Conservation (phyloP, 2,797 vertebrate genomes). For the Chelon auratus region DNA sequence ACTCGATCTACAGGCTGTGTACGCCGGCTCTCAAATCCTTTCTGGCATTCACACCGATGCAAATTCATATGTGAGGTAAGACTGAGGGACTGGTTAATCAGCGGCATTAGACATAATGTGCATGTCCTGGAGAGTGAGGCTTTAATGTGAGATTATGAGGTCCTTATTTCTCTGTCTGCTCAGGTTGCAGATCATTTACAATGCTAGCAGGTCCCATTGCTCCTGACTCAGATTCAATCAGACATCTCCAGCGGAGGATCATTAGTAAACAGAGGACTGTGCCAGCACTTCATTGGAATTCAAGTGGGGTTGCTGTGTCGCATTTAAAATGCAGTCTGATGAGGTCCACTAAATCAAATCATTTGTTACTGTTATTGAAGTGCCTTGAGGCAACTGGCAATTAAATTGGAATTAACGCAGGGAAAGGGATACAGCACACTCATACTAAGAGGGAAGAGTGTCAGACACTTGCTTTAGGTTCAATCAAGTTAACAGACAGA, state of each 20-base stretch:
- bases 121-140: constrained; percentile 72
- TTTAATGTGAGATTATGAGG: constrained; percentile 84
- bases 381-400: constrained; percentile 99
- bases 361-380: constrained; percentile 99
- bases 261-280: constrained; percentile 99
- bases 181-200: constrained; percentile 95
- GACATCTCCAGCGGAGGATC: constrained; percentile 98
- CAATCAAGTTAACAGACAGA: constrained; percentile 86
- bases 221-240: constrained; percentile 96
- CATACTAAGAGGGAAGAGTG: constrained; percentile 87
- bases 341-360: constrained; percentile 99
- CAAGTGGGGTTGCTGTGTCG: constrained; percentile 99
- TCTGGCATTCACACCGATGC: constrained; percentile 50
- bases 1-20: constrained; percentile 67
- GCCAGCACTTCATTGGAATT: constrained; percentile 99
- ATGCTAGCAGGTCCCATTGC: constrained; percentile 92
- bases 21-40: constrained; percentile 54
- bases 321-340: constrained; percentile 99
- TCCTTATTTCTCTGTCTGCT: constrained; percentile 84
- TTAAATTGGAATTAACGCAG: constrained; percentile 99
- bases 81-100: constrained; percentile 71
- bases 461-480: constrained; percentile 85
- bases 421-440: constrained; percentile 89
- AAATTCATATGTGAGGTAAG: constrained; percentile 59
- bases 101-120: constrained; percentile 67